Evolutionary conservation across 2,113 vertebrate species (phyloP).

Genomic region (Phainopepla nitens): DNA sequence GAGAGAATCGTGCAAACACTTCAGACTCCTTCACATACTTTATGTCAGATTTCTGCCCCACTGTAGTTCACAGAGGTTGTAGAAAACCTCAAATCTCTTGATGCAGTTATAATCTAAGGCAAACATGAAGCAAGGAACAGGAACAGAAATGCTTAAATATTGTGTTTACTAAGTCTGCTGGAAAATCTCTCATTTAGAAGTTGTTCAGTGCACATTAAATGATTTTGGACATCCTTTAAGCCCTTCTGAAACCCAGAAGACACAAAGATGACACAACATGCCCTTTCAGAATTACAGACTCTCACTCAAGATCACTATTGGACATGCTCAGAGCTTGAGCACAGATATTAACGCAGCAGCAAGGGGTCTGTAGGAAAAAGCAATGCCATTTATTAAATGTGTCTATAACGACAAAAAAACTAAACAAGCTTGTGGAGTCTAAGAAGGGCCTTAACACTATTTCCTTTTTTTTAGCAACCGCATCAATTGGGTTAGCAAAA

Average conservation of each 20-base stretch:
- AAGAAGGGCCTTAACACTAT: not conserved
- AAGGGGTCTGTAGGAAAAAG: not conserved
- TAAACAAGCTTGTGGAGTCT: not conserved
- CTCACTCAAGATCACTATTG: not conserved
- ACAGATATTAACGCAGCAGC: constrained; percentile 22
- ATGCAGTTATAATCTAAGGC: not conserved
- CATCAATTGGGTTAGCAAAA: not conserved
- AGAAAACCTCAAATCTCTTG: not conserved
- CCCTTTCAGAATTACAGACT: constrained; percentile 15
- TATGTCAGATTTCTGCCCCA: not conserved
- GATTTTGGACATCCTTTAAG: not conserved
- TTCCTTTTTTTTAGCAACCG: not conserved
- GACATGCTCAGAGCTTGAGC: not conserved
- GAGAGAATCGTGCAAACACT: not conserved
- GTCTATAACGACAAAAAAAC: not conserved
- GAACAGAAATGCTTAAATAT: not conserved
- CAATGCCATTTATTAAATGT: not conserved
- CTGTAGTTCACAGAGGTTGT: not conserved
- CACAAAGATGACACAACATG: not conserved
- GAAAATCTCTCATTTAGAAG: not conserved
- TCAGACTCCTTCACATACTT: not conserved
- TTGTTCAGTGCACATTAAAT: not conserved
- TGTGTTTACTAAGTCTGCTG: not conserved
- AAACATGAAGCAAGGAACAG: not conserved
- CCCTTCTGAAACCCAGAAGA: not conserved